Base-by-base conservation (phyloP, 2,113 vertebrate species). In the Todiramphus saurophagus region DNA sequence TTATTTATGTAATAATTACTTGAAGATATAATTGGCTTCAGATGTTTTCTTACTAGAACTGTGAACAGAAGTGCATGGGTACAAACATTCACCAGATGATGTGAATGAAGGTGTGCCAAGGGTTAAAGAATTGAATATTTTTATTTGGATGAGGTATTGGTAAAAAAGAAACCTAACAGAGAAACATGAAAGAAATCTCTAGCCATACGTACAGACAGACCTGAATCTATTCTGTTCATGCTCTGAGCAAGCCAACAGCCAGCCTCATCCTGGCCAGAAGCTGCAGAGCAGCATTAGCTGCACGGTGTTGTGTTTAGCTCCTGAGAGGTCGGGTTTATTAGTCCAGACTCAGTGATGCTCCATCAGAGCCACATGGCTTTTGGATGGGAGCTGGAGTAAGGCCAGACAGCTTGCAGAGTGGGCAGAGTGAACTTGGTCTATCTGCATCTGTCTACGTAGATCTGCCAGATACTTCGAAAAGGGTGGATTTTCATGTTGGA, bases 371-470 rank as follows among this genome's bases (percentile, higher is more conserved):
- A 64, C 83, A 53, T 56, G 69, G 48, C 39, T 89, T 96, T 91
- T 56, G 69, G 66, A 91, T 78, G 24, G 56, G 37, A 94, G 44
- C 23, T 94, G 93, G 93, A 91, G 16, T 39, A 56, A 82, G 50
- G 77, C 91, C 95, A 97, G 91, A 53, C 64, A 84, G 77, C 73
- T 94, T 95, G 35, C 56, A 96, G 80, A 73, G 76, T 91, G 77
- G 69, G 60, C 64, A 92, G 80, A 87, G 89, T 68, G 74, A 75
- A 64, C 78, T 84, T 87, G 17, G 27, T 58, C 56, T 82, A 11
- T 44, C 66, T 84, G 58, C 83, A 94, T 91, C 66, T 97, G 83
- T 73, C 81, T 56, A 12, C 44, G 19, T 64, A 68, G 69, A 82
- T 46, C 46, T 51, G 64, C 90, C 89, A 96, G 94, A 80, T 79